phyloP scores from a whole-genome alignment of 2,113 vertebrate species.

The Podarcis muralis region DNA sequence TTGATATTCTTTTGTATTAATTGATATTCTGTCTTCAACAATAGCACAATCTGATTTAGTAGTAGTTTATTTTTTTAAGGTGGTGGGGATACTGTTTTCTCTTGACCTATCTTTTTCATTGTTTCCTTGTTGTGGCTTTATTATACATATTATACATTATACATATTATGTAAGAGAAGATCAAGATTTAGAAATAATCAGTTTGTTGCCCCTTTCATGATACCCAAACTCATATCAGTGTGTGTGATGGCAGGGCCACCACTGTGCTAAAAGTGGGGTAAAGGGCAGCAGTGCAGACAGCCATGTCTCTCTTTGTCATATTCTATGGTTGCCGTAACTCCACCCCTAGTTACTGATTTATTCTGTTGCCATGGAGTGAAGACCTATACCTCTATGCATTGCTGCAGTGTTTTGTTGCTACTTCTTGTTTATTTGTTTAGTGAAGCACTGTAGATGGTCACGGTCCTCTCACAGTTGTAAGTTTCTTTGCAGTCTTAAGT shows the following conservation, averaged over 20 bases:
- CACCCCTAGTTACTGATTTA: background rate
- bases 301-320: background rate
- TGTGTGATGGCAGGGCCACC: background rate
- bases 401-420: background rate
- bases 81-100: background rate
- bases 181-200: background rate
- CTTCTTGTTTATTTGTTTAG: background rate
- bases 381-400: background rate
- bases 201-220: too few relatives aligned
- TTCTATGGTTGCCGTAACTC: background rate
- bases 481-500: background rate
- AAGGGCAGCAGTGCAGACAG: background rate
- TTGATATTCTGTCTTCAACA: background rate
- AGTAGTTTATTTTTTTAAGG: background rate
- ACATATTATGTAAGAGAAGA: background rate
- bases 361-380: background rate
- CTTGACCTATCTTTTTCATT: background rate
- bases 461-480: background rate
- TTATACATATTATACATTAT: background rate
- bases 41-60: background rate
- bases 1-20: slow-evolving; percentile 60
- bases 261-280: background rate
- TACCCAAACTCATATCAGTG: background rate
- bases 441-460: background rate
- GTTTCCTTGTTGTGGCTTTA: background rate